phyloP scores from a whole-genome alignment of 2,797 vertebrate species.

The Diplodus sargus region DNA sequence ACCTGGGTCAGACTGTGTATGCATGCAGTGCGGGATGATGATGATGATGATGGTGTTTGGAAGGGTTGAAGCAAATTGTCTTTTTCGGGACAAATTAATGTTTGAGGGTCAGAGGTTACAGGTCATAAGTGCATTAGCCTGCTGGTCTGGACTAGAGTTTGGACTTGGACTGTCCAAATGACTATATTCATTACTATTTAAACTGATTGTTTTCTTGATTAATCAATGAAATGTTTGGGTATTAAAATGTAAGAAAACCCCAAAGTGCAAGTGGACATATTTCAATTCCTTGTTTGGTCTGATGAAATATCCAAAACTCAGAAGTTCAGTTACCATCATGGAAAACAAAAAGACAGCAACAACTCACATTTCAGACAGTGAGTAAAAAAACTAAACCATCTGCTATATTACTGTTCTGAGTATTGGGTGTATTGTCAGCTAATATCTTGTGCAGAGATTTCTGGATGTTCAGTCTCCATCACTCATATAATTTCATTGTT shows the following conservation, averaged over 20 bases:
- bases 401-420: too few species aligned
- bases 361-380: too few species aligned
- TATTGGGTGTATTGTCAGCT: too few species aligned
- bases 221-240: background rate
- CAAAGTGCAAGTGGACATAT: background rate
- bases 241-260: background rate
- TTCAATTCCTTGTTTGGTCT: background rate
- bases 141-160: too few species aligned
- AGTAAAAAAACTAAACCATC: too few species aligned
- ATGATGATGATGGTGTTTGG: constrained; percentile 7
- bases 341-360: too few species aligned
- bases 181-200: background rate
- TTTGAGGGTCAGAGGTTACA: constrained; percentile 18
- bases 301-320: too few species aligned
- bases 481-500: too few species aligned
- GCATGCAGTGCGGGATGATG: background rate
- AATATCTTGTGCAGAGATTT: too few species aligned
- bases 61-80: background rate
- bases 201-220: background rate
- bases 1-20: constrained; percentile 40
- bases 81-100: constrained; percentile 4
- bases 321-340: too few species aligned
- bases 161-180: background rate
- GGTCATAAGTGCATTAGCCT: background rate
- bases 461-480: too few species aligned